phyloP scores from a whole-genome alignment of 2,797 vertebrate genomes.

The Alfaro cultratus region DNA sequence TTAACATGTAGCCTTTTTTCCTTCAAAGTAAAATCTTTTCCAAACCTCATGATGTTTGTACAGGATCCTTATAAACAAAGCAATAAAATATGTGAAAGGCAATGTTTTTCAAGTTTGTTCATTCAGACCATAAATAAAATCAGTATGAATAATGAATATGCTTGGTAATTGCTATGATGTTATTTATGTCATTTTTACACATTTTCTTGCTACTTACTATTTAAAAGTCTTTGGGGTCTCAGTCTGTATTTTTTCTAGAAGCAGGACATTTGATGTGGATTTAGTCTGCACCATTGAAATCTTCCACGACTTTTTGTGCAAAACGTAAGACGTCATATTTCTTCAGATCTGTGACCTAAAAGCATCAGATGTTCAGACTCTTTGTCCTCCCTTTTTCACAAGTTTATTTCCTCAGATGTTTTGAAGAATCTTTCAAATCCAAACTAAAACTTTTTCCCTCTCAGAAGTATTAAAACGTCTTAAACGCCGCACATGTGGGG shows the following conservation, averaged over 20 bases:
- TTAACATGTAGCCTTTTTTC: not conserved
- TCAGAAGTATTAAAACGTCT: constrained; percentile 22
- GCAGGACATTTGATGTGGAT: not conserved
- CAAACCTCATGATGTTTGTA: not conserved
- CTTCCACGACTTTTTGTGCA: not conserved
- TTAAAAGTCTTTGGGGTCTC: not conserved
- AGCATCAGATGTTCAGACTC: constrained; percentile 2
- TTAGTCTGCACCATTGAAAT: not conserved
- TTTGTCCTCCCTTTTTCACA: not conserved
- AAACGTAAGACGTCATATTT: not conserved
- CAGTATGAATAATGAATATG: not conserved
- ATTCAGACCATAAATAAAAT: not conserved
- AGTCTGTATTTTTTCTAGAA: not conserved
- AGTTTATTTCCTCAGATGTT: constrained; percentile 11
- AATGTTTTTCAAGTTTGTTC: not conserved
- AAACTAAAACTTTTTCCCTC: constrained; percentile 14
- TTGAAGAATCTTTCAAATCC: constrained; percentile 19
- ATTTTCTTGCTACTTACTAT: not conserved
- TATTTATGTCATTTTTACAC: not conserved
- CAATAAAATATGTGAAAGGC: not conserved
- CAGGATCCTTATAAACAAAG: not conserved
- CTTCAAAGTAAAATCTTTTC: not conserved
- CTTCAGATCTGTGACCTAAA: not conserved
- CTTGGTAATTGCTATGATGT: not conserved
- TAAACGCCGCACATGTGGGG: constrained; percentile 25